phyloP scores from a whole-genome alignment of 35 echinoderm and acorn worm genomes.

The Heliocidaris erythrogramma region DNA sequence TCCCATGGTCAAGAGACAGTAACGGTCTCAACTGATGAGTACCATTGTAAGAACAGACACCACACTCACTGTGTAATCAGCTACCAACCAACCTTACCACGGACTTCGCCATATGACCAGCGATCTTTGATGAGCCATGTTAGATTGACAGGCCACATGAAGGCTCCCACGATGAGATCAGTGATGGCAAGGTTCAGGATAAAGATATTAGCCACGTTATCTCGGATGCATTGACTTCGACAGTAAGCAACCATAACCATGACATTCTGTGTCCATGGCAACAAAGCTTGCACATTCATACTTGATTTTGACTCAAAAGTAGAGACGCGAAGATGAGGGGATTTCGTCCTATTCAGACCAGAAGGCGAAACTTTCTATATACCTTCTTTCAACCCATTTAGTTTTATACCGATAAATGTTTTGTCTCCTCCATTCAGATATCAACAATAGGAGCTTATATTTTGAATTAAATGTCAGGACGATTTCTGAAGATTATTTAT shows the following conservation, averaged over 20 bases:
- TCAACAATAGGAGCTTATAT: background rate
- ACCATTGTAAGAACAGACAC: conserved; percentile 50
- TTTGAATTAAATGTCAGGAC: background rate
- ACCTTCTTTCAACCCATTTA: too few relatives aligned
- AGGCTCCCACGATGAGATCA: conserved; percentile 47
- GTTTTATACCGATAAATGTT: too few relatives aligned
- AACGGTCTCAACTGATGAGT: conserved; percentile 44
- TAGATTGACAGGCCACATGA: conserved; percentile 41
- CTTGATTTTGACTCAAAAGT: too few relatives aligned
- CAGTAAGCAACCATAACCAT: conserved; percentile 42
- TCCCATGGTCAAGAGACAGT: conserved; percentile 46
- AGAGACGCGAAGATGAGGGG: too few relatives aligned
- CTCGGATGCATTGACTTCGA: background rate
- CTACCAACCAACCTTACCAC: conserved; percentile 40
- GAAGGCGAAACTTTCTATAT: too few relatives aligned
- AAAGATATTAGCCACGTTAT: conserved; percentile 42
- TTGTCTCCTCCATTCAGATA: background rate
- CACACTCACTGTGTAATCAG: conserved; percentile 44
- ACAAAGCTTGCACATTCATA: too few relatives aligned
- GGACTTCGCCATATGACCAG: conserved; percentile 52
- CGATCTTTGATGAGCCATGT: background rate
- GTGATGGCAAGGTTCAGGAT: conserved; percentile 48
- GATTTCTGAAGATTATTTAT: too few relatives aligned
- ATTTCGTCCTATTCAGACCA: too few relatives aligned
- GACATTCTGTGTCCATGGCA: background rate